These are phyloP conservation scores for Brachylomia viminalis DNA, from an alignment of 2,888 invertebrate species.

Conservation along the genomic window DNA sequence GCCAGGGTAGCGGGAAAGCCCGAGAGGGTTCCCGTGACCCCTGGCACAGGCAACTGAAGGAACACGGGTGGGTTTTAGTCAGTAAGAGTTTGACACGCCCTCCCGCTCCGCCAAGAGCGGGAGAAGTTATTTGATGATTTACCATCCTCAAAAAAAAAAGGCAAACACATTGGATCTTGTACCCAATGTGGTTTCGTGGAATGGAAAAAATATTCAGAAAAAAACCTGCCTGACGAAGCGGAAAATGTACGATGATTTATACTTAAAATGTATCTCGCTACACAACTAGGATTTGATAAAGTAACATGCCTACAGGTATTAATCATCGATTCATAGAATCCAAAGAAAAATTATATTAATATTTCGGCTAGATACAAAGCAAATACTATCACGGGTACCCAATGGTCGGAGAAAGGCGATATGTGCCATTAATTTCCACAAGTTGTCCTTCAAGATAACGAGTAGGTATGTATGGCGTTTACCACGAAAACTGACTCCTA, in stretches of 20 bases:
- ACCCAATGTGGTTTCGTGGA: not conserved
- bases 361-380: constrained; percentile 1
- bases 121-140: too few relatives aligned
- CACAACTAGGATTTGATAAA: not conserved
- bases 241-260: constrained; percentile 1
- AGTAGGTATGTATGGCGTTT: constrained; percentile 43
- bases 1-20: too few relatives aligned
- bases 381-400: constrained; percentile 30
- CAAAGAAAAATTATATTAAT: constrained; percentile 19
- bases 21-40: too few relatives aligned
- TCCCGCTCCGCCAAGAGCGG: too few relatives aligned
- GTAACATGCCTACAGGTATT: constrained; percentile 8
- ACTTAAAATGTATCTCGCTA: constrained; percentile 9
- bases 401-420: constrained; percentile 50
- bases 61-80: too few relatives aligned
- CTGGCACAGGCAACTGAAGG: too few relatives aligned
- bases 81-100: too few relatives aligned
- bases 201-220: not conserved
- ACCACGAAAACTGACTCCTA: constrained; percentile 38
- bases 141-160: too few relatives aligned
- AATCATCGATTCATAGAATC: constrained; percentile 32
- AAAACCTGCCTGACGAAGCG: not conserved
- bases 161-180: too few relatives aligned
- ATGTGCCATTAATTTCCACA: constrained; percentile 51
- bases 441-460: constrained; percentile 51